A percentile compares a stretch with the other conserved stretches of the same genome.
Conservation (phyloP, 92 coral and sea anemone genomes). For the Porites rus region DNA sequence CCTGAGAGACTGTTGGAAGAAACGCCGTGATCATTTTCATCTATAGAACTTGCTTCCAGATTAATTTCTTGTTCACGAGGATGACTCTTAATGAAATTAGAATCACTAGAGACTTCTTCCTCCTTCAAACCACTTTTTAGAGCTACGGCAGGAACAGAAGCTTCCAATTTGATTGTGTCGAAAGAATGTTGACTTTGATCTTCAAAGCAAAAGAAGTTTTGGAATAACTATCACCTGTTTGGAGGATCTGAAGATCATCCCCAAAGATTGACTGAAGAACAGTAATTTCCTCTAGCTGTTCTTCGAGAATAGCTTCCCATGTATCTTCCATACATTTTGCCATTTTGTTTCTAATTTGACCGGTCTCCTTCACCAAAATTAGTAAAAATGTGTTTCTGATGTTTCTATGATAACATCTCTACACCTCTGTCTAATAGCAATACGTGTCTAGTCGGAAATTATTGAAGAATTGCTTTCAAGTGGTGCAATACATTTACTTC, state of each 20-base stretch:
- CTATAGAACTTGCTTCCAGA: background rate
- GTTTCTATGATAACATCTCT: background rate
- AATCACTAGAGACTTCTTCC: background rate
- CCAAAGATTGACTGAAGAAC: slow-evolving; percentile 87
- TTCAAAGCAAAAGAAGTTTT: slow-evolving; percentile 69
- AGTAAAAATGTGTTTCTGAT: background rate
- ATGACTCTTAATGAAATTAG: background rate
- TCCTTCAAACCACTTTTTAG: background rate
- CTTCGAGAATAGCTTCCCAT: slow-evolving; percentile 49
- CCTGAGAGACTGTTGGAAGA: slow-evolving; percentile 26
- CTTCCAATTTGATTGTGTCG: slow-evolving; percentile 76
- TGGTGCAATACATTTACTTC: slow-evolving; percentile 8
- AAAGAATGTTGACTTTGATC: slow-evolving; percentile 68
- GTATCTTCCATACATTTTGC: slow-evolving; percentile 63
- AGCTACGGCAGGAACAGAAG: slow-evolving; percentile 69
- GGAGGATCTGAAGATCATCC: slow-evolving; percentile 69
- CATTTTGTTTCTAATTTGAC: slow-evolving; percentile 15
- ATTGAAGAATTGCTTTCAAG: background rate
- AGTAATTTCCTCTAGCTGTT: slow-evolving; percentile 87
- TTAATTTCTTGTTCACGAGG: background rate
- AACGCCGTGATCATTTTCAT: background rate
- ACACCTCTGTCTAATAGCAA: background rate
- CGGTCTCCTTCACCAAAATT: background rate
- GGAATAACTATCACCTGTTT: slow-evolving; percentile 44
- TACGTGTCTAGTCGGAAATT: background rate